Evolutionary conservation across 2,888 invertebrate genomes (phyloP).

Genomic region (Mythimna impura): DNA sequence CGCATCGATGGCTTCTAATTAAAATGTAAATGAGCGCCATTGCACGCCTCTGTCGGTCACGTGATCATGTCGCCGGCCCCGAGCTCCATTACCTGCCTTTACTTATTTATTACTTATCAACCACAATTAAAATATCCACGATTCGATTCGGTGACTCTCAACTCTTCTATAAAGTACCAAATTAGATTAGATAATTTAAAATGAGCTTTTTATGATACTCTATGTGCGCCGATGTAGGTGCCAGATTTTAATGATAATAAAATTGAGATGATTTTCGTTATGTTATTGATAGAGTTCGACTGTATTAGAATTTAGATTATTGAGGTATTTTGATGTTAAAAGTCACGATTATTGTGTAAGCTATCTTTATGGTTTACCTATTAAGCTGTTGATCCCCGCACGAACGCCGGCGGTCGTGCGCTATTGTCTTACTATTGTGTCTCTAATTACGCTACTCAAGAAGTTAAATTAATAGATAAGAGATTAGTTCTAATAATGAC

Average conservation of each 20-base stretch:
- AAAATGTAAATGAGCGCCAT: constrained; percentile 61
- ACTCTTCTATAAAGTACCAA: constrained; percentile 52
- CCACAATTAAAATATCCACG: constrained; percentile 56
- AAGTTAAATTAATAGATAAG: constrained; percentile 7
- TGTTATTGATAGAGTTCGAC: constrained; percentile 57
- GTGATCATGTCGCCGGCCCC: constrained; percentile 33
- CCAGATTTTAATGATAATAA: constrained; percentile 54
- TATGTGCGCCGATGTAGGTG: constrained; percentile 42
- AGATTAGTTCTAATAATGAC: constrained; percentile 20
- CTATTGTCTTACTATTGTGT: too few relatives aligned
- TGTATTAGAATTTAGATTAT: constrained; percentile 55
- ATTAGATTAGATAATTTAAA: constrained; percentile 62
- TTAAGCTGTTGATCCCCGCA: too few relatives aligned
- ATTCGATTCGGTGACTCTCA: constrained; percentile 58
- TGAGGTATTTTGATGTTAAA: constrained; percentile 44
- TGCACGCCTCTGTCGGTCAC: constrained; percentile 15
- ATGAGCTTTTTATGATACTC: constrained; percentile 42
- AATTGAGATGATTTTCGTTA: constrained; percentile 45
- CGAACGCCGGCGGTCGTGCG: too few relatives aligned
- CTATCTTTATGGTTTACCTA: constrained; percentile 26
- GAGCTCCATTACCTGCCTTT: constrained; percentile 25
- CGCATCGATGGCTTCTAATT: constrained; percentile 53
- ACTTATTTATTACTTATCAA: constrained; percentile 57
- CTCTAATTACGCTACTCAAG: too few relatives aligned
- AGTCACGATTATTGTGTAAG: constrained; percentile 41